Conservation (phyloP, 37 sponge, comb jelly and placozoan species). For the Halisarca cf. caerulea region DNA sequence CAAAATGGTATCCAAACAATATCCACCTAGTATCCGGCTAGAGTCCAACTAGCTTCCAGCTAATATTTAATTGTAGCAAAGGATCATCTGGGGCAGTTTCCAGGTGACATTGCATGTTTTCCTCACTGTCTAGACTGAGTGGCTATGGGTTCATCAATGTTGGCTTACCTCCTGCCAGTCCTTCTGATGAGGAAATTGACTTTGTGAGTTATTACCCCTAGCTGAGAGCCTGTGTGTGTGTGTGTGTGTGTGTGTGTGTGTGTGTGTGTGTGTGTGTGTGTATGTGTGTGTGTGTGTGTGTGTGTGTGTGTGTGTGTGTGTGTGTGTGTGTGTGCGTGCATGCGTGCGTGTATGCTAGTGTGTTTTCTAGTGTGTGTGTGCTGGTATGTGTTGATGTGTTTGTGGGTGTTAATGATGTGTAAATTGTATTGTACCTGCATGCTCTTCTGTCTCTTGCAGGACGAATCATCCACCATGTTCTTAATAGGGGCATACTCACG, state of each 20-base stretch:
- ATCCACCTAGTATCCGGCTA: too few relatives aligned
- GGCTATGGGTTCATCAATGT: constrained; percentile 92
- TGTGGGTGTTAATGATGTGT: background rate
- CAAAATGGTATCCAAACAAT: too few relatives aligned
- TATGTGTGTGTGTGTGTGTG: constrained; percentile 7
- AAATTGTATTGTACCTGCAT: background rate
- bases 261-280: too few relatives aligned
- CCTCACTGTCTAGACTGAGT: constrained; percentile 50
- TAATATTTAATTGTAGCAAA: background rate
- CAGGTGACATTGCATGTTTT: background rate
- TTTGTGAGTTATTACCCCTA: constrained; percentile 28
- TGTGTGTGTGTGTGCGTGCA: constrained; percentile 17
- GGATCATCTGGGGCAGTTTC: constrained; percentile 3
- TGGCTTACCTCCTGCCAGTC: constrained; percentile 90
- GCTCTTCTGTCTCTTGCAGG: constrained; percentile 25
- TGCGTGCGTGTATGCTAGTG: constrained; percentile 9
- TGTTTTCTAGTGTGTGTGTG: background rate
- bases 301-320: constrained; percentile 18
- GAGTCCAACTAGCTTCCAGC: too few relatives aligned
- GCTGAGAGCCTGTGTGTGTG: background rate
- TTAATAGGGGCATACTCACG: constrained; percentile 78
- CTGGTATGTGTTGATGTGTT: constrained; percentile 3
- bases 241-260: too few relatives aligned
- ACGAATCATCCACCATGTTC: constrained; percentile 80
- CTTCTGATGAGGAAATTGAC: constrained; percentile 64